A percentile compares a stretch with the other conserved stretches of the same genome.
Conservation (phyloP, 2,888 invertebrate genomes). For the Eucera pruinosa region DNA sequence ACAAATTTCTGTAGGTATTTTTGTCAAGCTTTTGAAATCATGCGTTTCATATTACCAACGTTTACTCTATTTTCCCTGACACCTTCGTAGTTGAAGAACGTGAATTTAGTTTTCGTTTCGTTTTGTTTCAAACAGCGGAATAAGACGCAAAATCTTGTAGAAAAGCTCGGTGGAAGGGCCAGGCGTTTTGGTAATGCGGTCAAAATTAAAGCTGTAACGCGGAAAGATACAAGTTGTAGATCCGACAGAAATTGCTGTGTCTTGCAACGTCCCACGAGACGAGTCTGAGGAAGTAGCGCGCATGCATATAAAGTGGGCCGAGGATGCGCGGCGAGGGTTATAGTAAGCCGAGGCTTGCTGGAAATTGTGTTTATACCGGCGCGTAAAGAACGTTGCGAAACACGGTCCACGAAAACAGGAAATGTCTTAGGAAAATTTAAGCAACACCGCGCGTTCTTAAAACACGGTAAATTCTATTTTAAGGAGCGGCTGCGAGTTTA, state of each 20-base stretch:
- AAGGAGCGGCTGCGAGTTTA: neutral
- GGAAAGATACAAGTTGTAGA: constrained; percentile 68
- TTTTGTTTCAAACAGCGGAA: neutral
- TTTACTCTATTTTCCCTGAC: too few species aligned
- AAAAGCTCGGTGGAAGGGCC: neutral
- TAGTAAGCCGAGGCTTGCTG: constrained; percentile 60
- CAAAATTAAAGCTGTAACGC: constrained; percentile 67
- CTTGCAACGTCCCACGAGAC: constrained; percentile 69
- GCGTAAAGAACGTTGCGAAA: constrained; percentile 70
- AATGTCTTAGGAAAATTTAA: constrained; percentile 61
- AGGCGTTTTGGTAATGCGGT: constrained; percentile 43
- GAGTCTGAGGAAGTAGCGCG: constrained; percentile 67
- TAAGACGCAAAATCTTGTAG: neutral
- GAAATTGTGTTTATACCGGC: constrained; percentile 72
- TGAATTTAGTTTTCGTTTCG: neutral
- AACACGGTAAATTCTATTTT: constrained; percentile 21
- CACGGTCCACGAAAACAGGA: constrained; percentile 42
- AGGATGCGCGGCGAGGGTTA: constrained; percentile 61
- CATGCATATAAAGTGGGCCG: constrained; percentile 72
- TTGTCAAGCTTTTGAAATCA: too few species aligned
- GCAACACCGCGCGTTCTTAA: constrained; percentile 48
- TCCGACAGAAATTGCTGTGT: constrained; percentile 70
- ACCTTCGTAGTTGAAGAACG: too few species aligned
- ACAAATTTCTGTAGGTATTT: too few species aligned
- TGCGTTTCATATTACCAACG: too few species aligned